phyloP scores from a whole-genome alignment of 1,140 invertebrate species.

The Aphidius ervi region DNA sequence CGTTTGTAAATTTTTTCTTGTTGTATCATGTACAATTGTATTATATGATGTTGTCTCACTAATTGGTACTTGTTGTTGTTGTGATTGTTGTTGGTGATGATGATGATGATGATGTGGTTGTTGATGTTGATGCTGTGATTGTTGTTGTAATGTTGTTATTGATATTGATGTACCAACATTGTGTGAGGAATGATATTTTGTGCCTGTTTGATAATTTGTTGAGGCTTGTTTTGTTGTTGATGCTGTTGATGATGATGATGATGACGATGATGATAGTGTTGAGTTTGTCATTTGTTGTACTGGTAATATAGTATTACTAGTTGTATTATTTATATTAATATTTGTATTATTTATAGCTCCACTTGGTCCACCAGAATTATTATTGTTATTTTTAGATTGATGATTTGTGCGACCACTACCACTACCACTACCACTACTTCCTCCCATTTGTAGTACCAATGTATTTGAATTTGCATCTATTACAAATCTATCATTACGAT shows the following conservation, averaged over 20 bases:
- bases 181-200: constrained; percentile 51
- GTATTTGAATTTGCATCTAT: too few relatives aligned
- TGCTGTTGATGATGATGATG: constrained; percentile 5
- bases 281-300: constrained; percentile 9
- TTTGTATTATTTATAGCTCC: background rate
- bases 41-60: too few relatives aligned
- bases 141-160: constrained; percentile 11
- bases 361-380: constrained; percentile 7
- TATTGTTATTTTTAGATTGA: constrained; percentile 28
- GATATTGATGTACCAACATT: background rate
- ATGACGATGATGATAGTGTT: constrained; percentile 1
- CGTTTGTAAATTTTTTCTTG: too few relatives aligned
- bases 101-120: constrained; percentile 39
- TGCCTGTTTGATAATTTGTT: constrained; percentile 47
- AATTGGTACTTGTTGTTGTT: constrained; percentile 29
- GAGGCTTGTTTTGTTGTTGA: constrained; percentile 39
- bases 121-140: constrained; percentile 30
- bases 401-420: constrained; percentile 40
- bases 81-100: constrained; percentile 28
- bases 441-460: constrained; percentile 15
- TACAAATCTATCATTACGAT: constrained; percentile 32
- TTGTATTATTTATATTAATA: background rate
- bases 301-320: background rate
- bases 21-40: too few relatives aligned
- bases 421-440: constrained; percentile 23